phyloP scores from a whole-genome alignment of 2,113 vertebrate species.

The Oriolus oriolus region DNA sequence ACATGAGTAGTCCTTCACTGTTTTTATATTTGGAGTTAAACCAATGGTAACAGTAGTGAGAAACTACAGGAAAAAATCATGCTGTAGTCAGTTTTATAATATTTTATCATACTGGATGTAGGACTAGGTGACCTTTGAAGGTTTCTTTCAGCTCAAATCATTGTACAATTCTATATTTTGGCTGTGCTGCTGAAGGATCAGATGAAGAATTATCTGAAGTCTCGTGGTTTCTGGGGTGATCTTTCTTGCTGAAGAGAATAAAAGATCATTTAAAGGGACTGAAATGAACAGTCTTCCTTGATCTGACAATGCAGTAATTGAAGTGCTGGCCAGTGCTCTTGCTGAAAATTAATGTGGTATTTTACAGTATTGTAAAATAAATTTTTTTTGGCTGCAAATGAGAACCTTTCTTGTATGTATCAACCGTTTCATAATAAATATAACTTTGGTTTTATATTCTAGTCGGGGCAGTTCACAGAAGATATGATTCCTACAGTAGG shows the following conservation, averaged over 20 bases:
- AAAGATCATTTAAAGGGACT: not conserved
- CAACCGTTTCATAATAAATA: conserved; percentile 34
- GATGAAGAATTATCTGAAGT: not conserved
- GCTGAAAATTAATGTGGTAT: not conserved
- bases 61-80: not conserved
- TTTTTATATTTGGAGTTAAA: not conserved
- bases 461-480: conserved; percentile 87
- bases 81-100: not conserved
- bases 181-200: not conserved
- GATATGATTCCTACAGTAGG: conserved; percentile 90
- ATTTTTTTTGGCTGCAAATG: not conserved
- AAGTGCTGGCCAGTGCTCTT: not conserved
- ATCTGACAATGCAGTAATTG: not conserved
- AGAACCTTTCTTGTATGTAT: not conserved
- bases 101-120: not conserved
- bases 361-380: not conserved
- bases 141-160: not conserved
- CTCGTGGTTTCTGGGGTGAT: conserved; percentile 6
- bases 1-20: not conserved
- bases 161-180: not conserved
- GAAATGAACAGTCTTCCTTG: not conserved
- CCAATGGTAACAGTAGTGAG: not conserved
- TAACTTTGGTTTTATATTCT: not conserved
- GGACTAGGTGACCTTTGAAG: not conserved
- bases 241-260: not conserved